Conservation (phyloP, 2,113 vertebrate species). For the Psammodynastes pulverulentus region DNA sequence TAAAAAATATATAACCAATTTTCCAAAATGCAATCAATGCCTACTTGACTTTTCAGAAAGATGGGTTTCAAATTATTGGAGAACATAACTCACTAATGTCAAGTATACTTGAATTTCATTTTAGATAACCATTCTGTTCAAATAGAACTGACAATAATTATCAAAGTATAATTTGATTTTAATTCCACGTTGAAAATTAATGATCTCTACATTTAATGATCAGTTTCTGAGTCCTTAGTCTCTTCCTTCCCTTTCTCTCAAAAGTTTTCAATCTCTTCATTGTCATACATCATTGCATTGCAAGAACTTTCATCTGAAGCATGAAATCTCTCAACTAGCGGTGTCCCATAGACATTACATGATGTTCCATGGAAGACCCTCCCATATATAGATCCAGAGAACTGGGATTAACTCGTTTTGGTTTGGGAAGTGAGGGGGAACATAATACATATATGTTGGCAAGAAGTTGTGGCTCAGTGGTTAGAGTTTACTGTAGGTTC, state of each 20-base stretch:
- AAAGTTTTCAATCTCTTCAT: neutral
- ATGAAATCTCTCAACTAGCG: neutral
- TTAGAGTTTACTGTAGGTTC: neutral
- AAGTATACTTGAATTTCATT: constrained; percentile 63
- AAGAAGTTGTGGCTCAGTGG: neutral
- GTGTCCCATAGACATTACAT: neutral
- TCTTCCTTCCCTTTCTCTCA: neutral
- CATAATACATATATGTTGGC: too few species aligned
- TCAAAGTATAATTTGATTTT: constrained; percentile 45
- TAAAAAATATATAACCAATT: constrained; percentile 38
- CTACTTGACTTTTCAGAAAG: constrained; percentile 67
- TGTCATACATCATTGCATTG: neutral
- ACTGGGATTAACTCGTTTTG: neutral
- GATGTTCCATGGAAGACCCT: neutral
- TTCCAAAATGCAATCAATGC: constrained; percentile 55
- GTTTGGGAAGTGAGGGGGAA: neutral
- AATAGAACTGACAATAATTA: constrained; percentile 57
- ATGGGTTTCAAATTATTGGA: constrained; percentile 48
- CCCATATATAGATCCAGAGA: neutral
- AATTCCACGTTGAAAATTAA: constrained; percentile 35
- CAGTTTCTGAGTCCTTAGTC: neutral
- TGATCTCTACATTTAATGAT: constrained; percentile 2
- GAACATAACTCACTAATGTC: constrained; percentile 59
- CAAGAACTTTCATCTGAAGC: neutral
- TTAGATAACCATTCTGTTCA: constrained; percentile 61